These are phyloP conservation scores for Pogona vitticeps DNA, from an alignment of 2,113 vertebrate genomes.

Conservation along the genomic window DNA sequence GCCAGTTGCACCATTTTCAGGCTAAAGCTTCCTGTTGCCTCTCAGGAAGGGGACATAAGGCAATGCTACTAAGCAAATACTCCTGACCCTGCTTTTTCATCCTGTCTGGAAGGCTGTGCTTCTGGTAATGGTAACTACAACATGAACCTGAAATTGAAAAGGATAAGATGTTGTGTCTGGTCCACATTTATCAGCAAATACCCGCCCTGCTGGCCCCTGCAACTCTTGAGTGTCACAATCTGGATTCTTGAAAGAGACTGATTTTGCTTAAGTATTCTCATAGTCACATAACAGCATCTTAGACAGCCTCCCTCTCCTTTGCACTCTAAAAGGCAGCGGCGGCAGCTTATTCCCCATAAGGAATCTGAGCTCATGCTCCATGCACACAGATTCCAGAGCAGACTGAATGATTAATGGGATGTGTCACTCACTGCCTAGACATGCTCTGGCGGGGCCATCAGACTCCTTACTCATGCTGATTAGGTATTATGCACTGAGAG, in stretches of 20 bases:
- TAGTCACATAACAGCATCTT: fast-evolving
- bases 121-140: not conserved
- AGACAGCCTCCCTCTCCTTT: not conserved
- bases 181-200: conserved; percentile 16
- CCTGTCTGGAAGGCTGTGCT: not conserved
- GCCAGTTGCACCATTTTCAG: conserved; percentile 3
- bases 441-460: not conserved
- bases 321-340: not conserved
- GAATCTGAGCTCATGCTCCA: not conserved
- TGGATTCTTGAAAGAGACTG: not conserved
- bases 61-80: conserved; percentile 22
- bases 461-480: conserved; percentile 9
- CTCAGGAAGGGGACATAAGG: conserved; percentile 17
- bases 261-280: not conserved
- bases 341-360: not conserved
- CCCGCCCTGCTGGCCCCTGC: not conserved
- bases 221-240: not conserved
- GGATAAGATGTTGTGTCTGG: not conserved
- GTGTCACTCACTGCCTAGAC: not conserved
- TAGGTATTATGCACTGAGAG: not conserved
- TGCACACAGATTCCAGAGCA: not conserved
- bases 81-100: not conserved
- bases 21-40: conserved; percentile 27
- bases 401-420: not conserved
- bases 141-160: not conserved